Conservation (phyloP, 2,888 invertebrate species). For the Herminia tarsipennalis region DNA sequence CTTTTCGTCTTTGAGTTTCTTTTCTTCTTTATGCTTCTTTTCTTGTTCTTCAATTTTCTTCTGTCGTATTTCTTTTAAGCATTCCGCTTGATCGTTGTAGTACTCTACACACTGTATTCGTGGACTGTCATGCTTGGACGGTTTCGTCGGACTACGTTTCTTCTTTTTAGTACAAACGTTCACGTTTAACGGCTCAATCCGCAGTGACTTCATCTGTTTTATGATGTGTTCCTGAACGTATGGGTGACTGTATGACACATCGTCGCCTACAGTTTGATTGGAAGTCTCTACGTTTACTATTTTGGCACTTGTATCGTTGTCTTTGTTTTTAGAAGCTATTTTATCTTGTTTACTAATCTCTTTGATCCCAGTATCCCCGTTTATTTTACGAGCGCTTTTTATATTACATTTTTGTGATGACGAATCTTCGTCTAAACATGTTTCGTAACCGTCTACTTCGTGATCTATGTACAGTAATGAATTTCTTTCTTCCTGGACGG, state of each 20-base stretch:
- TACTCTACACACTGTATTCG: constrained; percentile 82
- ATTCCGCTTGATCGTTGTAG: constrained; percentile 88
- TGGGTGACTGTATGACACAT: constrained; percentile 65
- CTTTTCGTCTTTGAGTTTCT: constrained; percentile 66
- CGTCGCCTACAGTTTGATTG: constrained; percentile 58
- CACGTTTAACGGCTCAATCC: constrained; percentile 77
- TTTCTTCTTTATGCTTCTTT: constrained; percentile 68
- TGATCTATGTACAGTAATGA: constrained; percentile 79
- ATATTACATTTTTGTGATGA: constrained; percentile 65
- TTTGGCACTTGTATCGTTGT: constrained; percentile 72
- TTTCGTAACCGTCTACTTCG: constrained; percentile 86
- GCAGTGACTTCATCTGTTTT: constrained; percentile 79
- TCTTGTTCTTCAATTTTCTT: constrained; percentile 73
- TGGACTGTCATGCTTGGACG: constrained; percentile 63
- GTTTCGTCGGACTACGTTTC: constrained; percentile 73
- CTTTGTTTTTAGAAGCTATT: constrained; percentile 68
- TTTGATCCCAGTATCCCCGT: constrained; percentile 73
- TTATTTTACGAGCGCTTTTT: constrained; percentile 75
- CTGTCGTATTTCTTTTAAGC: constrained; percentile 81
- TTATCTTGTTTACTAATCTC: constrained; percentile 73
- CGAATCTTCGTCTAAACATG: constrained; percentile 87
- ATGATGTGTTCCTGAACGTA: constrained; percentile 81
- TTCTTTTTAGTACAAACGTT: constrained; percentile 66
- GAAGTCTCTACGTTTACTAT: constrained; percentile 48
- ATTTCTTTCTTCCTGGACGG: constrained; percentile 74